Evolutionary conservation across 2,113 vertebrate genomes (phyloP).

Genomic region (Mastomys coucha): DNA sequence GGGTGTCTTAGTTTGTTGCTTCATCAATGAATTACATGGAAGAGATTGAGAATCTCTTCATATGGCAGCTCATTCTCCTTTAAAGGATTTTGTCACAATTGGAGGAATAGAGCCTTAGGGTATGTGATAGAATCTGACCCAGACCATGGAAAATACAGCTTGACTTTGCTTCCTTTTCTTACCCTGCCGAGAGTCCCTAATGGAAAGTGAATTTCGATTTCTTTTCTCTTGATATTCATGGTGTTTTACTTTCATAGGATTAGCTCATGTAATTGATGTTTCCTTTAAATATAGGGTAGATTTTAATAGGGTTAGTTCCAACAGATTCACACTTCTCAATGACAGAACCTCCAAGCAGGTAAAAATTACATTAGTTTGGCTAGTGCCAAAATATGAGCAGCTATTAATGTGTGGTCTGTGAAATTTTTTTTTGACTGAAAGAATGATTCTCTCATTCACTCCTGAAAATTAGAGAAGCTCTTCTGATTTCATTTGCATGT

Average conservation of each 20-base stretch:
- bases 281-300: slow-evolving; percentile 57
- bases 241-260: slow-evolving; percentile 45
- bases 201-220: slow-evolving; percentile 59
- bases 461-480: slow-evolving; percentile 66
- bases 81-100: slow-evolving; percentile 56
- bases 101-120: slow-evolving; percentile 48
- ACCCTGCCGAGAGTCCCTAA: slow-evolving; percentile 14
- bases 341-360: slow-evolving; percentile 38
- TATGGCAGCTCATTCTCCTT: slow-evolving; percentile 56
- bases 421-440: slow-evolving; percentile 35
- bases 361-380: slow-evolving; percentile 72
- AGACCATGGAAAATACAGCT: slow-evolving; percentile 64
- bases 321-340: slow-evolving; percentile 47
- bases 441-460: slow-evolving; percentile 59
- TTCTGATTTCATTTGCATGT: slow-evolving; percentile 75
- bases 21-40: slow-evolving; percentile 60
- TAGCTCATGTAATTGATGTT: slow-evolving; percentile 39
- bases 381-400: slow-evolving; percentile 51
- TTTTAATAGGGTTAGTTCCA: slow-evolving; percentile 39
- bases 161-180: slow-evolving; percentile 44
- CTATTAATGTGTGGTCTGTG: slow-evolving; percentile 53
- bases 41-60: slow-evolving; percentile 52
- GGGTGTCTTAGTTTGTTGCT: slow-evolving; percentile 51
- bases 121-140: slow-evolving; percentile 38
- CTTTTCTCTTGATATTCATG: slow-evolving; percentile 69